Conservation (phyloP, 2,113 vertebrate genomes). For the Alethe diademata region DNA sequence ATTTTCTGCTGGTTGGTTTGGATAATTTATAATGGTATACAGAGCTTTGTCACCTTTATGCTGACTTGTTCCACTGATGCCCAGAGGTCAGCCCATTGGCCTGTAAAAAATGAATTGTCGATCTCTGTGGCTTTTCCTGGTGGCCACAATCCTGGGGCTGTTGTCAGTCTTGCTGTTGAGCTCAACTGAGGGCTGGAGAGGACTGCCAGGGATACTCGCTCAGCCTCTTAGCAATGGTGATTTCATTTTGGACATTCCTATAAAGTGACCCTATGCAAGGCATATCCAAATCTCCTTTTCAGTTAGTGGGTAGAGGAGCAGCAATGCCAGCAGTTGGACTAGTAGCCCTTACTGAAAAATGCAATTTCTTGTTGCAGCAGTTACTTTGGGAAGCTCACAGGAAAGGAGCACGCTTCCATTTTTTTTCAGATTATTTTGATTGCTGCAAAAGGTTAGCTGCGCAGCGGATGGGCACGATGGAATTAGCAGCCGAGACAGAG, state of each 20-base stretch:
- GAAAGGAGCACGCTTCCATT: background rate
- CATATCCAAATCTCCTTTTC: background rate
- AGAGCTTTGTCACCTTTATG: slow-evolving; percentile 31
- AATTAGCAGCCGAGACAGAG: background rate
- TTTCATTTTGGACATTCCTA: background rate
- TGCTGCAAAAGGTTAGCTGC: background rate
- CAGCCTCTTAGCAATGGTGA: background rate
- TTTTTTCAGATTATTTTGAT: background rate
- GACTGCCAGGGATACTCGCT: accelerated
- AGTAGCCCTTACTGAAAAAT: background rate
- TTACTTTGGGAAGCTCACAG: background rate
- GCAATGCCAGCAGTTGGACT: background rate
- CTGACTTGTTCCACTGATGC: slow-evolving; percentile 1
- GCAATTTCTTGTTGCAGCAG: accelerated
- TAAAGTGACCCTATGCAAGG: background rate
- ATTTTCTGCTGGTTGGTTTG: background rate
- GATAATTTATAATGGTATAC: slow-evolving; percentile 2
- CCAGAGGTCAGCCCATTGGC: background rate
- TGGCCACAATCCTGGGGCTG: background rate
- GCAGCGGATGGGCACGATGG: background rate
- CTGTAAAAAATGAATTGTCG: slow-evolving; percentile 34
- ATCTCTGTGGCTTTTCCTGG: slow-evolving; percentile 9
- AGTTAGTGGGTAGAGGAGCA: background rate
- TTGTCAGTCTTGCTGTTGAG: background rate
- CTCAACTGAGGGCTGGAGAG: background rate